phyloP scores from a whole-genome alignment of 2,797 vertebrate species.

The Leptodactylus fallax region DNA sequence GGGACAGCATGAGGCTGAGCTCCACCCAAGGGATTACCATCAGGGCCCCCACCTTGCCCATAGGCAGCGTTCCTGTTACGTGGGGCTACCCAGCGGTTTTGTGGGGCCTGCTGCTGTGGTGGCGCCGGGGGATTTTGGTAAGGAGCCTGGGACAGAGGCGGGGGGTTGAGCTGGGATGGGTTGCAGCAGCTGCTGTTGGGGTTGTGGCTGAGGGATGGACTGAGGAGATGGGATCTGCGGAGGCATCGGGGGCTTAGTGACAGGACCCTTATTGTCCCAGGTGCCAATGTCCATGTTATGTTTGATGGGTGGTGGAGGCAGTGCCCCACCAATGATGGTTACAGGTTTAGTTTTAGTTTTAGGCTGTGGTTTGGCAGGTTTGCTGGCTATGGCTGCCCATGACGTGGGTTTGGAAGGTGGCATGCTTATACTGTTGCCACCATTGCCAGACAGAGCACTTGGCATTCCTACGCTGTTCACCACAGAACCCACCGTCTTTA shows the following conservation, averaged over 20 bases:
- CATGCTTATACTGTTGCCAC: slow-evolving; percentile 85
- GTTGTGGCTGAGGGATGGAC: slow-evolving; percentile 78
- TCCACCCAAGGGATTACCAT: slow-evolving; percentile 74
- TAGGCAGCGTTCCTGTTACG: slow-evolving; percentile 88
- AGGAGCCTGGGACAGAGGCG: slow-evolving; percentile 80
- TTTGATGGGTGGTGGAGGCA: slow-evolving; percentile 93
- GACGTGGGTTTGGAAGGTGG: slow-evolving; percentile 91
- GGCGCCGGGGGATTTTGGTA: slow-evolving; percentile 78
- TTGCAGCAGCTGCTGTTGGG: slow-evolving; percentile 78
- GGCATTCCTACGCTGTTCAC: slow-evolving; percentile 85
- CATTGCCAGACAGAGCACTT: slow-evolving; percentile 82
- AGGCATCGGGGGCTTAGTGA: slow-evolving; percentile 84
- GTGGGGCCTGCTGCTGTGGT: slow-evolving; percentile 83
- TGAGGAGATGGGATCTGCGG: slow-evolving; percentile 81
- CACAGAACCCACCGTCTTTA: slow-evolving; percentile 91
- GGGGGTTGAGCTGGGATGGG: slow-evolving; percentile 83
- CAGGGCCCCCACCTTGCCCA: slow-evolving; percentile 80
- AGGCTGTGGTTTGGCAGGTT: slow-evolving; percentile 91
- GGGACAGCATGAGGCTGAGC: slow-evolving; percentile 75
- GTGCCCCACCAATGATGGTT: slow-evolving; percentile 80
- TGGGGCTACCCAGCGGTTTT: slow-evolving; percentile 91
- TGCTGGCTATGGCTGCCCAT: slow-evolving; percentile 95
- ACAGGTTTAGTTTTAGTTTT: slow-evolving; percentile 91
- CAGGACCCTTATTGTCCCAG: slow-evolving; percentile 93
- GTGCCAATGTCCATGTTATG: slow-evolving; percentile 98